phyloP scores from a whole-genome alignment of 2,888 invertebrate genomes.

The Julus scanicus region DNA sequence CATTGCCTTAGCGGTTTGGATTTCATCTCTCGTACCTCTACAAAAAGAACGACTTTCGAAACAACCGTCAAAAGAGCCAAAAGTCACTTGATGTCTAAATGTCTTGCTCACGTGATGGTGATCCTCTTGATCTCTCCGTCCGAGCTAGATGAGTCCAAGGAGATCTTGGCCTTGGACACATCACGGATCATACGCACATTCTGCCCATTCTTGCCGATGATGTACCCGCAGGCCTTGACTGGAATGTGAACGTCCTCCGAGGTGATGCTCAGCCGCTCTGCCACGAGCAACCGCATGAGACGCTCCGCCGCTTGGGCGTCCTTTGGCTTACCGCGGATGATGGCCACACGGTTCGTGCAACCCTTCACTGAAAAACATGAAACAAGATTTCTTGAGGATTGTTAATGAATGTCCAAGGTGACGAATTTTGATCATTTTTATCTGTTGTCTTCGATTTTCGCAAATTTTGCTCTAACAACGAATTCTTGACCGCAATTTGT shows the following conservation, averaged over 20 bases:
- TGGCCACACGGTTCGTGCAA: conserved; percentile 68
- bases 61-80: too few species aligned
- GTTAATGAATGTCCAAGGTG: too few species aligned
- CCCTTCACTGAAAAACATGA: background rate
- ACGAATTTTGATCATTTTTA: too few species aligned
- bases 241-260: conserved; percentile 78
- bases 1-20: conserved; percentile 76
- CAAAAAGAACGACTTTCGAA: too few species aligned
- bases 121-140: background rate
- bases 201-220: conserved; percentile 81
- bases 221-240: conserved; percentile 73
- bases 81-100: background rate
- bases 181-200: conserved; percentile 78
- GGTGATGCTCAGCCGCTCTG: conserved; percentile 76
- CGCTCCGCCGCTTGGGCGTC: conserved; percentile 78
- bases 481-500: too few species aligned
- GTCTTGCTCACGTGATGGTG: background rate
- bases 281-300: conserved; percentile 75
- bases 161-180: conserved; percentile 75
- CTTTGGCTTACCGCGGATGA: conserved; percentile 77
- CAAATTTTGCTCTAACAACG: too few species aligned
- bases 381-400: background rate
- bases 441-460: too few species aligned
- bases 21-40: conserved; percentile 79
- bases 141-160: conserved; percentile 60